Percentiles rank a stretch among this genome's conserved stretches.
Conservation (phyloP, 2,888 invertebrate genomes). For the Empis livida region DNA sequence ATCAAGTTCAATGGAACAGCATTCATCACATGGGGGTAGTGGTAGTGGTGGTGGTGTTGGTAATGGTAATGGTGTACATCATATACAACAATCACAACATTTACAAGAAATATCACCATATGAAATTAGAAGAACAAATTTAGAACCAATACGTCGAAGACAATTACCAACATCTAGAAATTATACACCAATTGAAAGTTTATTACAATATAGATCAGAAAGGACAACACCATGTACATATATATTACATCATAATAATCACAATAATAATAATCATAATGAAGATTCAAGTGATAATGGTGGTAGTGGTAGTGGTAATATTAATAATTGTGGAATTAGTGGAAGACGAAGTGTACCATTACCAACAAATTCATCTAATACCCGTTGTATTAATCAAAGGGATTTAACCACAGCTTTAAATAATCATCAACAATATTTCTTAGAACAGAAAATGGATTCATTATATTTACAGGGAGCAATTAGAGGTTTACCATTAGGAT, state of each 20-base stretch:
- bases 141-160: slow-evolving; percentile 6
- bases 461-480: slow-evolving; percentile 32
- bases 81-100: slow-evolving; percentile 5
- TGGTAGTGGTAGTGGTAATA: not conserved
- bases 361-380: not conserved
- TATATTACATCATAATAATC: slow-evolving; percentile 17
- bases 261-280: slow-evolving; percentile 21
- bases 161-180: slow-evolving; percentile 20
- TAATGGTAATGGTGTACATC: slow-evolving; percentile 5
- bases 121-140: not conserved
- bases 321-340: slow-evolving; percentile 13
- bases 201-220: slow-evolving; percentile 24
- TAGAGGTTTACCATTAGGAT: slow-evolving; percentile 29
- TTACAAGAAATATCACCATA: slow-evolving; percentile 1
- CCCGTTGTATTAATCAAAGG: not conserved
- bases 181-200: slow-evolving; percentile 29
- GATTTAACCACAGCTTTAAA: not conserved
- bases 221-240: slow-evolving; percentile 20
- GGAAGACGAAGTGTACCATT: slow-evolving; percentile 25
- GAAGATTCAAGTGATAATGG: slow-evolving; percentile 24
- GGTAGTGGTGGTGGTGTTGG: slow-evolving; percentile 11
- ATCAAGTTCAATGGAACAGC: slow-evolving; percentile 26
- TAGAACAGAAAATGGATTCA: slow-evolving; percentile 35
- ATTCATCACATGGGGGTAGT: slow-evolving; percentile 22
- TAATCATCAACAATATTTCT: slow-evolving; percentile 23